A percentile compares a stretch with the other conserved stretches of the same genome.
phyloP scores from a whole-genome alignment of 2,113 vertebrate species.

The Pelusios castaneus region DNA sequence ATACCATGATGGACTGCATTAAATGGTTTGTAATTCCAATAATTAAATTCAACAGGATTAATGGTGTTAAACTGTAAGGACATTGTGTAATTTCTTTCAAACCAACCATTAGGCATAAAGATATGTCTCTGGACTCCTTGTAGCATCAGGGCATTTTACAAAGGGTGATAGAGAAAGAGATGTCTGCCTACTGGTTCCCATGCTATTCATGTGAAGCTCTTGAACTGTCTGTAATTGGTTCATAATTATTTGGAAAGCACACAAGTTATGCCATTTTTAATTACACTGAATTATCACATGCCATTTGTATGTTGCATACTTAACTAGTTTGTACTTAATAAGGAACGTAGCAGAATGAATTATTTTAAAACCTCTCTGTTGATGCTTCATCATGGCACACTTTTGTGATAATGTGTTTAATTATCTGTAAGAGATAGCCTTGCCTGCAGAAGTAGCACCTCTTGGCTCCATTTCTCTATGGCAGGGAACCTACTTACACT shows the following conservation, averaged over 20 bases:
- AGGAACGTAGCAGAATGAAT: neutral
- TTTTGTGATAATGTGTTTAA: neutral
- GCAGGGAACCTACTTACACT: neutral
- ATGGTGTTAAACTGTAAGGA: neutral
- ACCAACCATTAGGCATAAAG: neutral
- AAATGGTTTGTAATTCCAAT: neutral
- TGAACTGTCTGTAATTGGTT: neutral
- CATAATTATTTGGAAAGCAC: neutral
- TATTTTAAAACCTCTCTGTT: neutral
- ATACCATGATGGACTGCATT: neutral
- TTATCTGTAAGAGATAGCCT: neutral
- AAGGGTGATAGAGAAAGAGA: neutral
- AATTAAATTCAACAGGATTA: neutral
- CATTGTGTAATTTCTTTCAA: neutral
- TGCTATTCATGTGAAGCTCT: neutral
- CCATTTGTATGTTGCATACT: neutral
- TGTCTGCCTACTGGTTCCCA: neutral
- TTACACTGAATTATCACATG: neutral
- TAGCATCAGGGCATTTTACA: neutral
- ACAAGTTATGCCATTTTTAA: neutral
- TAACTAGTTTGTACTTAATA: neutral
- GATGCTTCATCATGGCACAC: neutral
- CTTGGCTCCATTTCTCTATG: neutral
- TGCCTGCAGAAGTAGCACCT: neutral
- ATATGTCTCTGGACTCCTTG: neutral